Evolutionary conservation across 2,888 invertebrate genomes (phyloP).

Genomic region (Bruchidius siliquastri): DNA sequence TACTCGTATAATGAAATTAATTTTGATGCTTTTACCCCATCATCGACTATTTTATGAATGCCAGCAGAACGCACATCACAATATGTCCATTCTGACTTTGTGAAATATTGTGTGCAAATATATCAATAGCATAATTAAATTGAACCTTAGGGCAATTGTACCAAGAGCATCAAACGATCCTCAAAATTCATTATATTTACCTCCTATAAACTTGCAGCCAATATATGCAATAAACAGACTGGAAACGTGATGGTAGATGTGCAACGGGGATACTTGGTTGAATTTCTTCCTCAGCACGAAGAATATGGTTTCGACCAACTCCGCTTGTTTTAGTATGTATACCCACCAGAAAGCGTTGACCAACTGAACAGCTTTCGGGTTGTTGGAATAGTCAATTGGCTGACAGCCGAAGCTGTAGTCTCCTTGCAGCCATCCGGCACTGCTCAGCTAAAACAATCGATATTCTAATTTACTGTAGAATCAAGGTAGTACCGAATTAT

Average conservation of each 20-base stretch:
- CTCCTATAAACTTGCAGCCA: slow-evolving; percentile 59
- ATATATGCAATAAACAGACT: slow-evolving; percentile 59
- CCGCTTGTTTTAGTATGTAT: slow-evolving; percentile 59
- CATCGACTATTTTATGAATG: no score
- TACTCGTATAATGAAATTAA: no score
- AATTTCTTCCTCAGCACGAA: slow-evolving; percentile 68
- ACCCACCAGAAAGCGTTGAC: slow-evolving; percentile 54
- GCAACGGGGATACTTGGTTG: slow-evolving; percentile 65
- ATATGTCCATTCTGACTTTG: no score
- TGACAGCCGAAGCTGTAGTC: slow-evolving; percentile 62
- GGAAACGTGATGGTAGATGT: slow-evolving; percentile 68
- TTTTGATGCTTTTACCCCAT: no score
- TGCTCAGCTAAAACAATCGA: slow-evolving; percentile 50
- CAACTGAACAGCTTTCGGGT: slow-evolving; percentile 56
- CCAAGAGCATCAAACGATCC: no score
- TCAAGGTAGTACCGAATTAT: no score
- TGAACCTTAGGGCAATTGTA: no score
- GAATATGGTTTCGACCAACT: slow-evolving; percentile 65
- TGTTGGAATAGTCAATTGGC: slow-evolving; percentile 64
- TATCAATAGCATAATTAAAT: no score
- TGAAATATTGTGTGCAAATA: no score
- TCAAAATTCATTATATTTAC: slow-evolving; percentile 42
- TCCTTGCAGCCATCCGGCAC: slow-evolving; percentile 60
- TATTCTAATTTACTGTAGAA: neutral
- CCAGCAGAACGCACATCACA: no score